phyloP scores from a whole-genome alignment of 1,140 invertebrate genomes.

The Sminthurides bifidus region DNA sequence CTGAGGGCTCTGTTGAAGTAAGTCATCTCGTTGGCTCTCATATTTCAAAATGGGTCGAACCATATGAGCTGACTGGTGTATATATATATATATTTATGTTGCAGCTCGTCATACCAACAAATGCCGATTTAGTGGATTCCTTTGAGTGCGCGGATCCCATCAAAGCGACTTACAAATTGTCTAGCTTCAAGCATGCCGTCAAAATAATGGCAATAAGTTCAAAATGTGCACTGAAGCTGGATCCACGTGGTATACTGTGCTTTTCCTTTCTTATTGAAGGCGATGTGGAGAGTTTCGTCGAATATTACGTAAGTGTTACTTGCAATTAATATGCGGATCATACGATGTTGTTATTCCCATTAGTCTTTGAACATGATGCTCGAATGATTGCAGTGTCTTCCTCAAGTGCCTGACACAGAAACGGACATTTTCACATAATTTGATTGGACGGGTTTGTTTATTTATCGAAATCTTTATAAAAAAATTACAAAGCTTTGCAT shows the following conservation, averaged over 20 bases:
- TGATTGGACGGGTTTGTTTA: not conserved
- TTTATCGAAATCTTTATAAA: not conserved
- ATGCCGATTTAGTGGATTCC: not conserved
- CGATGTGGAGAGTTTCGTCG: not conserved
- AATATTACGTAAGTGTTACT: slow-evolving; percentile 3
- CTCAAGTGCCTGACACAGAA: not conserved
- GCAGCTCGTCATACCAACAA: not conserved
- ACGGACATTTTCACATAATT: not conserved
- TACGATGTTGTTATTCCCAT: not conserved
- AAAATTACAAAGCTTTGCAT: not conserved
- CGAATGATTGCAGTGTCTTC: not conserved
- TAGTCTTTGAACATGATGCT: not conserved
- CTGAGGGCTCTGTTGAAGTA: slow-evolving; percentile 3
- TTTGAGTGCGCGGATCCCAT: not conserved
- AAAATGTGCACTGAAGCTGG: slow-evolving; percentile 5
- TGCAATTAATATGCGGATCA: not conserved
- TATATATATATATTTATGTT: not conserved
- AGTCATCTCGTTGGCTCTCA: no score
- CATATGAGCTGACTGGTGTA: not conserved
- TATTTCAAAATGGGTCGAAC: not conserved
- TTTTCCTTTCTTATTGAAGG: slow-evolving; percentile 6
- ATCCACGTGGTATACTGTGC: slow-evolving; percentile 2
- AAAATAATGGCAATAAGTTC: slow-evolving; percentile 3
- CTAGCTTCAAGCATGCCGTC: not conserved
- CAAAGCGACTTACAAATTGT: not conserved